A percentile compares a stretch with the other conserved stretches of the same genome.
These are phyloP conservation scores for Atrina japonica DNA, from an alignment of 2,888 invertebrate species.

Conservation along the genomic window DNA sequence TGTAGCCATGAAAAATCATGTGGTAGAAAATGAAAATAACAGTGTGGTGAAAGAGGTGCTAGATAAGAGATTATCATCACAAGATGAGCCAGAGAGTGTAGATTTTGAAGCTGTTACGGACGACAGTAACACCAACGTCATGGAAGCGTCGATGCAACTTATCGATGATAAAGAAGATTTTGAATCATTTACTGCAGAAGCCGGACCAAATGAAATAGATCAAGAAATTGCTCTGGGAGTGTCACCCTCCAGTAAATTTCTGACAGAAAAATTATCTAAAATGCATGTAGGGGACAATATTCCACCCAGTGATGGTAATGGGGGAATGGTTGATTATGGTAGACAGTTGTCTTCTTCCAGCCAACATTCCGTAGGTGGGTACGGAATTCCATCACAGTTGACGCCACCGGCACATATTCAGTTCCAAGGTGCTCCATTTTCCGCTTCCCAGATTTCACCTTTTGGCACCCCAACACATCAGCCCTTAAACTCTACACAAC, in stretches of 20 bases:
- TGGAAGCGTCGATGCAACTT: constrained; percentile 50
- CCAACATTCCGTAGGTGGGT: constrained; percentile 27
- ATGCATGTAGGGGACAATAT: constrained; percentile 18
- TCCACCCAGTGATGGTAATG: not conserved
- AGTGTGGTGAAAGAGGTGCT: constrained; percentile 37
- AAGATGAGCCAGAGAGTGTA: constrained; percentile 54
- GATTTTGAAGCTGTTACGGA: constrained; percentile 53
- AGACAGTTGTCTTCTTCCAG: constrained; percentile 50
- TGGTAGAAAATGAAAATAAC: constrained; percentile 24
- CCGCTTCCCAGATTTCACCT: constrained; percentile 65
- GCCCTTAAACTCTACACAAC: constrained; percentile 29
- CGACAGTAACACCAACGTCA: constrained; percentile 36
- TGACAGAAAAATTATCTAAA: constrained; percentile 26
- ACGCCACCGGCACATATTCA: constrained; percentile 44
- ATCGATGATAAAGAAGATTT: constrained; percentile 66
- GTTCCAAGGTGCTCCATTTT: constrained; percentile 50
- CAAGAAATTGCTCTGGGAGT: constrained; percentile 57
- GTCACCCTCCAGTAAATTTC: constrained; percentile 46
- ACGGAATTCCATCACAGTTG: not conserved
- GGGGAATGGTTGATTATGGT: constrained; percentile 25
- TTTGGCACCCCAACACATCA: constrained; percentile 66
- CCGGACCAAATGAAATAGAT: constrained; percentile 42
- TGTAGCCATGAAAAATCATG: not conserved
- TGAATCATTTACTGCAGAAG: constrained; percentile 73
- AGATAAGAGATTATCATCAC: constrained; percentile 40